Conservation (phyloP, 2,113 vertebrate genomes). For the Pagrus major region DNA sequence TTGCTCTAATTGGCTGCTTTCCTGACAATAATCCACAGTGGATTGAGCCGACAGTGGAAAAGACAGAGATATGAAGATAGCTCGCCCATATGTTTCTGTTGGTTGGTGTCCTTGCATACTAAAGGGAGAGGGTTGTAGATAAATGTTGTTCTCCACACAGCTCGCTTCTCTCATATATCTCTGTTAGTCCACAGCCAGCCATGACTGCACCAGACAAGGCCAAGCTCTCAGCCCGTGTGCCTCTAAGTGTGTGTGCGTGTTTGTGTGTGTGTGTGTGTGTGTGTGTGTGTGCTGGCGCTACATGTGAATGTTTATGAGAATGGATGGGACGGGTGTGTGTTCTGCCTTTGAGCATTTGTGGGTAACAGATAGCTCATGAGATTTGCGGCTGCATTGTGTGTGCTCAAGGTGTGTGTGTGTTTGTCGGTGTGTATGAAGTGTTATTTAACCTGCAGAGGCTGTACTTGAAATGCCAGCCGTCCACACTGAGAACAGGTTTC, state of each 20-base stretch:
- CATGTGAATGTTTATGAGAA: conserved; percentile 65
- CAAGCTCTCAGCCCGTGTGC: conserved; percentile 32
- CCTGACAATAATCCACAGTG: not conserved
- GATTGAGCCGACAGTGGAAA: conserved; percentile 28
- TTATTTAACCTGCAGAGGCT: conserved; percentile 24
- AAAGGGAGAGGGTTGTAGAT: conserved; percentile 57
- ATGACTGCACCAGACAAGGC: conserved; percentile 73
- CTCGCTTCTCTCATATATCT: conserved; percentile 72
- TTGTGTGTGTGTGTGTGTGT: conserved; percentile 23
- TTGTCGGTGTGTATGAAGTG: not conserved
- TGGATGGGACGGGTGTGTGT: conserved; percentile 51
- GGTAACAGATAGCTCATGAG: conserved; percentile 28
- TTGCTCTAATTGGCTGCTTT: conserved; percentile 20
- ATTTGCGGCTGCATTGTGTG: conserved; percentile 14
- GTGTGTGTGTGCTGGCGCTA: conserved; percentile 22
- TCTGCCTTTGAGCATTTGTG: conserved; percentile 5
- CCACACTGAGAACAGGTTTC: not conserved
- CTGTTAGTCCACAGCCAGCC: conserved; percentile 66
- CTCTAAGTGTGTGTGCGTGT: conserved; percentile 14
- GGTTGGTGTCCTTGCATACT: conserved; percentile 63
- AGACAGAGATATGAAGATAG: conserved; percentile 10
- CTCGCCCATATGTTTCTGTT: conserved; percentile 16
- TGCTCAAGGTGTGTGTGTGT: conserved; percentile 8
- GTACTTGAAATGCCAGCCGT: not conserved
- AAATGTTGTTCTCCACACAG: conserved; percentile 71